Evolutionary conservation across 1,140 invertebrate genomes (phyloP), one percentile per base, ranked within the genome.

Genomic region (Hormaphis cornu): DNA sequence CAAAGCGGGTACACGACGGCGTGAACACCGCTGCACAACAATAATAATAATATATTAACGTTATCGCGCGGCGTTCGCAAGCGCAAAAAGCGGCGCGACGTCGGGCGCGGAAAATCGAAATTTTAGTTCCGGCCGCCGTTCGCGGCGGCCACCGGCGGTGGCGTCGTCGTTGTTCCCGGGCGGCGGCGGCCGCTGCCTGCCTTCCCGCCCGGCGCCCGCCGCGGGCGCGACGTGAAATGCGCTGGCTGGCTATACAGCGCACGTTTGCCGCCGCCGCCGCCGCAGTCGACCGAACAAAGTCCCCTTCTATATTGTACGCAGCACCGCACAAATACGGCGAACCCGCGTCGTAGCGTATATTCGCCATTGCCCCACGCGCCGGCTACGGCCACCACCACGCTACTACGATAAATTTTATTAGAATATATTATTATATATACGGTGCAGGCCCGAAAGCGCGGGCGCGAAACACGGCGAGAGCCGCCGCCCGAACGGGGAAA

Each of bases 91-190:
- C 20, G 58, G 40, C 22, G 44, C 30, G 30, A 37, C 33, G 35
- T 33, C 40, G 7, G 28, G 26, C 28, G 44, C 61, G 44, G 28
- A 66, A 66, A 66, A 66, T 66, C 44, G 44, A 63, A 63, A 63
- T 63, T 48, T 30, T 44, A 63, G 28, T 48, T 63, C 53, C 53
- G 30, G 42, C 28, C 42, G 6, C 12, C 42, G 26, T 48, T 22
- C 16, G n/a, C 58, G 42, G 18, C 42, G 42, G 24, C 58, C 20
- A 61, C 24, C n/a, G n/a, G 24, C 26, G 24, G 56, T n/a, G n/a
- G n/a, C 40, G 42, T 63, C 53, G 30, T 56, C 42, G 16, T 46
- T n/a, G n/a, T n/a, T n/a, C 14, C 53, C 53, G 16, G n/a, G 53
- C 30, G 26, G 16, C 24, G 37, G 37, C 37, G 42, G 42, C 42